Conservation (phyloP, 2,113 vertebrate genomes). For the Piprites chloris region DNA sequence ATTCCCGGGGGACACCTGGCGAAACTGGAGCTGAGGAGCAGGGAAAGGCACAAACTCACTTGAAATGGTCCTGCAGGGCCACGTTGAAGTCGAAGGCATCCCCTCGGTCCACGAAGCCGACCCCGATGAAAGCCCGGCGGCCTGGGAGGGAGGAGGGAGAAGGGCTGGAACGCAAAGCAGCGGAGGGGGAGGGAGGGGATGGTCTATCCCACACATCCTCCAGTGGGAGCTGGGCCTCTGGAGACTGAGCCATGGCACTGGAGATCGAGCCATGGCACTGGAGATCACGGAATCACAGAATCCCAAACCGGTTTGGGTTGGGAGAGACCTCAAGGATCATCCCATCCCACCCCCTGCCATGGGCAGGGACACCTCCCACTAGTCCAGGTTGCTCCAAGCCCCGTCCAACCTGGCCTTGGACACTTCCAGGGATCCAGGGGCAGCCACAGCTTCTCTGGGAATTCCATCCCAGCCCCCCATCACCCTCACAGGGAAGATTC, state of each 20-base stretch:
- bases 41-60: constrained; percentile 78
- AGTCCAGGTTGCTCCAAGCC: not conserved
- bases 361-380: not conserved
- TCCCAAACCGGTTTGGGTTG: not conserved
- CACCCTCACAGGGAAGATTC: accelerated
- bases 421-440: not conserved
- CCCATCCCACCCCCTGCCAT: not conserved
- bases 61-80: constrained; percentile 95
- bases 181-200: accelerated
- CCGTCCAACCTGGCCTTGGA: not conserved
- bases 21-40: not conserved
- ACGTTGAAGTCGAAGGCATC: constrained; percentile 98
- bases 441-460: not conserved
- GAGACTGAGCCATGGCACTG: accelerated
- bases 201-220: not conserved
- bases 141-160: constrained; percentile 66
- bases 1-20: accelerated
- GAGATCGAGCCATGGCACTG: not conserved
- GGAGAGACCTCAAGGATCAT: not conserved
- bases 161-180: not conserved
- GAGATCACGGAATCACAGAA: not conserved
- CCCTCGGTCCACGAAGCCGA: constrained; percentile 92
- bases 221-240: not conserved
- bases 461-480: not conserved
- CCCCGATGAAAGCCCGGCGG: constrained; percentile 91